A percentile compares a stretch with the other conserved stretches of the same genome.
Evolutionary conservation across 2,113 vertebrate species (phyloP).

Genomic region (Halichoeres trimaculatus): DNA sequence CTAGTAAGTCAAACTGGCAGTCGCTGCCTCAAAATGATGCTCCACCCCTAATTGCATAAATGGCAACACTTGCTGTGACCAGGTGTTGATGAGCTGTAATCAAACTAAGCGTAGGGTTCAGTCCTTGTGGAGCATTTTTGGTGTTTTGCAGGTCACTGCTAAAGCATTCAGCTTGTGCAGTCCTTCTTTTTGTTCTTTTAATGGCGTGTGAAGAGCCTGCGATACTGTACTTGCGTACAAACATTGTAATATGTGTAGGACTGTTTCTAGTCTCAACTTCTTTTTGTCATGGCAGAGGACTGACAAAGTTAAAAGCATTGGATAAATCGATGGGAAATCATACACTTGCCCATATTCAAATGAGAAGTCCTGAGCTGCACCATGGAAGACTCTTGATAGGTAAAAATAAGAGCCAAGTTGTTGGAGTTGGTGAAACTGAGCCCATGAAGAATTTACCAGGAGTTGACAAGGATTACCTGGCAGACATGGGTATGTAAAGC

Average conservation of each 20-base stretch:
- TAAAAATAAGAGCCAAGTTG: not conserved
- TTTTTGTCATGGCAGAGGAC: constrained; percentile 43
- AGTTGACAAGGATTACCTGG: constrained; percentile 66
- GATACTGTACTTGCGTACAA: not conserved
- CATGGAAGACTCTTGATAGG: constrained; percentile 71
- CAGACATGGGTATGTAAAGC: constrained; percentile 68
- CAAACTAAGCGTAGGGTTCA: not conserved
- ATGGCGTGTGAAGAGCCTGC: constrained; percentile 60
- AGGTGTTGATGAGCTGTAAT: constrained; percentile 23
- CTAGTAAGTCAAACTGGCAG: too few relatives aligned
- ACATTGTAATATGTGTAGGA: constrained; percentile 35
- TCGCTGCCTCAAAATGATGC: not conserved
- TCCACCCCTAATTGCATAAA: constrained; percentile 13
- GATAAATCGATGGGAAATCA: constrained; percentile 17
- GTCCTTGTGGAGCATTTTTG: not conserved
- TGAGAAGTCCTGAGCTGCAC: not conserved
- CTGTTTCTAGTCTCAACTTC: constrained; percentile 47
- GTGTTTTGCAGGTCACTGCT: constrained; percentile 20
- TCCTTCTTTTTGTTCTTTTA: constrained; percentile 29
- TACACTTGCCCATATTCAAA: not conserved
- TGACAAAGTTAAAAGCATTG: constrained; percentile 12
- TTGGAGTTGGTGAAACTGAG: not conserved
- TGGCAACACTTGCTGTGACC: constrained; percentile 45
- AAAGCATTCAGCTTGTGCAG: constrained; percentile 11
- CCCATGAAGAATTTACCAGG: not conserved